Evolutionary conservation across 2,113 vertebrate species (phyloP).

Genomic region (Thryonomys swinderianus): DNA sequence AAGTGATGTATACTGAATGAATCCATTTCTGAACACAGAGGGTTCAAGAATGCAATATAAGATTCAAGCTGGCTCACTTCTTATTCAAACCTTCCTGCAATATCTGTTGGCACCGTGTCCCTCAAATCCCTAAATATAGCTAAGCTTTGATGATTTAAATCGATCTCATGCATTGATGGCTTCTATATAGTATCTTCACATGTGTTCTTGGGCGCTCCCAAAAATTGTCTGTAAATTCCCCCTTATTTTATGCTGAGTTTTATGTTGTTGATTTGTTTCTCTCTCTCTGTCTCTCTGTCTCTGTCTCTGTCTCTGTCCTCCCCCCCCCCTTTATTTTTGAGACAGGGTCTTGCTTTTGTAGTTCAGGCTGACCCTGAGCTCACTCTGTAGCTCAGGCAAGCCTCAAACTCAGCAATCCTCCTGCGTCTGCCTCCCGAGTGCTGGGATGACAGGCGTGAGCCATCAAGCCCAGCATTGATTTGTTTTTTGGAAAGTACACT

Average conservation of each 20-base stretch:
- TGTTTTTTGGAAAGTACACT: not conserved
- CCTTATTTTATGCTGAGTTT: slow-evolving; percentile 44
- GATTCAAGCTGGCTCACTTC: not conserved
- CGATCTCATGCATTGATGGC: slow-evolving; percentile 53
- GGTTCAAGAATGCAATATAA: not conserved
- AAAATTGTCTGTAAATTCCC: slow-evolving; percentile 20
- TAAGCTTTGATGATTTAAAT: slow-evolving; percentile 67
- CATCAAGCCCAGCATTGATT: too few relatives aligned
- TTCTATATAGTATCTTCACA: slow-evolving; percentile 27
- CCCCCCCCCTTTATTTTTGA: too few relatives aligned
- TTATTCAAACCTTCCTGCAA: slow-evolving; percentile 3
- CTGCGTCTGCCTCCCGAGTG: too few relatives aligned
- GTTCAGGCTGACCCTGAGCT: too few relatives aligned
- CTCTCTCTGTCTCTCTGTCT: too few relatives aligned
- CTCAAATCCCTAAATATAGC: not conserved
- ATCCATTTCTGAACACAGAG: slow-evolving; percentile 39
- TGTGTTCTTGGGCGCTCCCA: slow-evolving; percentile 24
- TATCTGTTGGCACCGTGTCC: not conserved
- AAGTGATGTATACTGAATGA: not conserved
- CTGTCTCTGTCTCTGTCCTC: too few relatives aligned
- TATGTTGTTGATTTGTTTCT: slow-evolving; percentile 58
- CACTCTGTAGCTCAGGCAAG: too few relatives aligned
- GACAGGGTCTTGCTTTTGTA: too few relatives aligned
- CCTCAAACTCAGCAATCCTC: too few relatives aligned
- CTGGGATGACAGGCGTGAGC: too few relatives aligned